Evolutionary conservation across 2,888 invertebrate genomes (phyloP).

Genomic region (Cepaea hortensis): DNA sequence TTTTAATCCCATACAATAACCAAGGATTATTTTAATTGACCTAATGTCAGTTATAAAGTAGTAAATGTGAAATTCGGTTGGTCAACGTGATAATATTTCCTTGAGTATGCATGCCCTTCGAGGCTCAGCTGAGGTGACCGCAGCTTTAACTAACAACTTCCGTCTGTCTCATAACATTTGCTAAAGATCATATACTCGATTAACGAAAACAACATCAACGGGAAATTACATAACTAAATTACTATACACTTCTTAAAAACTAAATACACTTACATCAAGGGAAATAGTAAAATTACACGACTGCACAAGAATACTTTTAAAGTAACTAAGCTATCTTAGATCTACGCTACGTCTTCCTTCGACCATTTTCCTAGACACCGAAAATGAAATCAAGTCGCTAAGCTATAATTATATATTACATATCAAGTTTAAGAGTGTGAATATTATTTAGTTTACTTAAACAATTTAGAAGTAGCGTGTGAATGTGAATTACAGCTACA

Average conservation of each 20-base stretch:
- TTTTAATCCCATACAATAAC: neutral
- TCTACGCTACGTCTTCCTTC: no score
- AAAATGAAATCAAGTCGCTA: no score
- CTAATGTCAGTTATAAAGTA: neutral
- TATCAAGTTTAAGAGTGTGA: no score
- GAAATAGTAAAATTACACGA: slow-evolving; percentile 54
- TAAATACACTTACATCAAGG: neutral
- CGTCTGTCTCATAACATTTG: slow-evolving; percentile 44
- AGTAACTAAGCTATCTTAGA: slow-evolving; percentile 62
- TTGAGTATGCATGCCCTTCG: slow-evolving; percentile 58
- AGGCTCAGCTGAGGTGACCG: slow-evolving; percentile 53
- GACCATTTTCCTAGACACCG: no score
- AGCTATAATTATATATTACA: no score
- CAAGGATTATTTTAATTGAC: neutral
- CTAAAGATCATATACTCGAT: slow-evolving; percentile 5
- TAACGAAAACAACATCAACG: neutral
- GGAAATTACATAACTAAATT: neutral
- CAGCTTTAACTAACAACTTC: slow-evolving; percentile 40
- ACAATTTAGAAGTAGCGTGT: no score
- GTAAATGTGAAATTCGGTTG: slow-evolving; percentile 63
- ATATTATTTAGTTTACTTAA: no score
- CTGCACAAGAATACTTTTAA: slow-evolving; percentile 68
- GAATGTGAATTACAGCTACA: slow-evolving; percentile 56
- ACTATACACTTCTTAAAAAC: slow-evolving; percentile 2
- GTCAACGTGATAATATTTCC: slow-evolving; percentile 65